A percentile compares a stretch with the other conserved stretches of the same genome.
These are phyloP conservation scores for Osmoderma eremita DNA, from an alignment of 2,888 invertebrate species.

Conservation along the genomic window DNA sequence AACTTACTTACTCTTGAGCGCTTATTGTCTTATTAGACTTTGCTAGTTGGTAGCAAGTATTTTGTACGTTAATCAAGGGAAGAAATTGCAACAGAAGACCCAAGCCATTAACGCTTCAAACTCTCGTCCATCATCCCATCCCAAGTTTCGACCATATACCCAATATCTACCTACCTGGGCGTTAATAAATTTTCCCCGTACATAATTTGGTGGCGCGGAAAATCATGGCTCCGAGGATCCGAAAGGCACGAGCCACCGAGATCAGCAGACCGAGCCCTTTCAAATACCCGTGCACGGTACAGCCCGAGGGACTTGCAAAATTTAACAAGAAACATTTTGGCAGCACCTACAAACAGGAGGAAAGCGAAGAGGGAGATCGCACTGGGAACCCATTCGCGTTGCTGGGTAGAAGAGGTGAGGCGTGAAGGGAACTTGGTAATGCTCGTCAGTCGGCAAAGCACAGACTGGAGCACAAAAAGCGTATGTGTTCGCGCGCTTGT, in stretches of 20 bases:
- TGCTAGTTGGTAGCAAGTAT: too few species aligned
- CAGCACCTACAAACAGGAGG: background rate
- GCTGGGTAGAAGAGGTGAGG: too few species aligned
- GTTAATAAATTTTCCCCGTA: constrained; percentile 2
- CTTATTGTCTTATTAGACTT: too few species aligned
- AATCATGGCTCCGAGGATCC: constrained; percentile 18
- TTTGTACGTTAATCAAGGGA: too few species aligned
- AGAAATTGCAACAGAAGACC: too few species aligned
- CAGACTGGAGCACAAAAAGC: too few species aligned
- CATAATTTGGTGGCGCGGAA: constrained; percentile 17
- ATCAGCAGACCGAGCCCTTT: background rate
- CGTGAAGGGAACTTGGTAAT: background rate
- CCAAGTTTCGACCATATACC: too few species aligned
- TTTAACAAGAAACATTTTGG: constrained; percentile 37
- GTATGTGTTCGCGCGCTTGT: constrained; percentile 12
- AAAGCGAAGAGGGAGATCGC: constrained; percentile 10
- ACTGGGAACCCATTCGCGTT: background rate
- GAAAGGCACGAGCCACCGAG: constrained; percentile 2
- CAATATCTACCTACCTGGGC: too few species aligned
- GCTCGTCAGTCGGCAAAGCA: background rate
- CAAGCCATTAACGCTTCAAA: too few species aligned
- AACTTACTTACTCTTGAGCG: too few species aligned
- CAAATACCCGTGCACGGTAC: background rate
- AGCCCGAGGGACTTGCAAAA: constrained; percentile 32
- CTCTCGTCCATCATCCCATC: too few species aligned